Percentiles rank a stretch among this genome's conserved stretches.
These are phyloP conservation scores for Glyptemys insculpta DNA, from an alignment of 2,797 vertebrate genomes.

Conservation along the genomic window DNA sequence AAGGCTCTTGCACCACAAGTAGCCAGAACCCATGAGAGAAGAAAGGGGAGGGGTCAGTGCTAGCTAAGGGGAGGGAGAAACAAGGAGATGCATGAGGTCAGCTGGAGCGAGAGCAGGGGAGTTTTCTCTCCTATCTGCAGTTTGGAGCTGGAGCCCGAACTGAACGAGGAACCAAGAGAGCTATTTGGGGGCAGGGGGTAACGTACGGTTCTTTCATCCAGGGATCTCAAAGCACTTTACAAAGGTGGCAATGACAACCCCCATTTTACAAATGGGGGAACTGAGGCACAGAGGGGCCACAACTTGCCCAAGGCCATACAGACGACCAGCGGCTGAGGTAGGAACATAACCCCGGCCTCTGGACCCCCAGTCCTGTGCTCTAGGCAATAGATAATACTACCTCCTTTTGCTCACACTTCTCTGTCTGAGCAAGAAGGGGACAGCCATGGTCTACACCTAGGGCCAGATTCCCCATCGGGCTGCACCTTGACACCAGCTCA, in stretches of 20 bases:
- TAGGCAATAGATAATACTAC: not conserved
- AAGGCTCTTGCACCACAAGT: not conserved
- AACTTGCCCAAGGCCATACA: not conserved
- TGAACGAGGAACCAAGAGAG: not conserved
- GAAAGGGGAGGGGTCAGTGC: not conserved
- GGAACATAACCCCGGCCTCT: not conserved
- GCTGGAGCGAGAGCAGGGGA: fast-evolving
- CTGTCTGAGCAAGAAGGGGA: not conserved
- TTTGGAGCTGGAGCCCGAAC: not conserved
- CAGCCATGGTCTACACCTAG: not conserved
- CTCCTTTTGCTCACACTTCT: not conserved
- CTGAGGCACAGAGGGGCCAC: not conserved
- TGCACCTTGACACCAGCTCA: not conserved
- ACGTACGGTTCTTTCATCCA: not conserved
- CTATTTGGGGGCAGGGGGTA: not conserved
- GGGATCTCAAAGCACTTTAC: not conserved
- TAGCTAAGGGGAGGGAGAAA: fast-evolving
- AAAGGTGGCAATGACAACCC: not conserved
- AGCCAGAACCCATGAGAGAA: not conserved
- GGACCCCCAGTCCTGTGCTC: not conserved
- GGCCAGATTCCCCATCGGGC: not conserved
- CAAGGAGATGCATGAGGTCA: not conserved
- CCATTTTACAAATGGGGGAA: not conserved
- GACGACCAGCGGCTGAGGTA: not conserved
- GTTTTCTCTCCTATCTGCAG: not conserved